Conservation (phyloP, 2,888 invertebrate genomes). For the Diarsia dahlii region DNA sequence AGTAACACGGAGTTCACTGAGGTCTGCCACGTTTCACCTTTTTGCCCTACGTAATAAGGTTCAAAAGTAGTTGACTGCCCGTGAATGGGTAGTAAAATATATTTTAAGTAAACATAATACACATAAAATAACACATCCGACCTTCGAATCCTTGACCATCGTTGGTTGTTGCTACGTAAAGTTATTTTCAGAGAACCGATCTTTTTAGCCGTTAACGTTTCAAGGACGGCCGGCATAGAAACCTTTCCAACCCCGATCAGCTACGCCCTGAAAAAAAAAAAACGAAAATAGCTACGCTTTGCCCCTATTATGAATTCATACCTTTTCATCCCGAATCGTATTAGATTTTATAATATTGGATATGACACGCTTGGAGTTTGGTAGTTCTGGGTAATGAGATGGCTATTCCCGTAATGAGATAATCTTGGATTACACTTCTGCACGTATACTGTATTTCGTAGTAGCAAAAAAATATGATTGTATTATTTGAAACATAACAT, state of each 20-base stretch:
- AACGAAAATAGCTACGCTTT: conserved; percentile 36
- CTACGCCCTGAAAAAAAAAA: neutral
- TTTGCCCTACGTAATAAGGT: too few relatives aligned
- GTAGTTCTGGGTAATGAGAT: neutral
- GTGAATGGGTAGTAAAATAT: too few relatives aligned
- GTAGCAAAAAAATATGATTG: too few relatives aligned
- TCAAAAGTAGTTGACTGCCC: too few relatives aligned
- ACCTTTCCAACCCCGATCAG: conserved; percentile 20
- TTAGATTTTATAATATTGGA: conserved; percentile 39
- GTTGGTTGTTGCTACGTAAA: neutral
- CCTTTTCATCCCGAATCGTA: conserved; percentile 22
- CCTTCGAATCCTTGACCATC: neutral
- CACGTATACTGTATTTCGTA: neutral
- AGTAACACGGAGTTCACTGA: too few relatives aligned
- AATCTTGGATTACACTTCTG: neutral
- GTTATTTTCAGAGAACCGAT: conserved; percentile 21
- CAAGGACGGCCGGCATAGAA: neutral
- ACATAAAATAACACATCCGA: neutral
- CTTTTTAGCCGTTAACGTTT: conserved; percentile 39
- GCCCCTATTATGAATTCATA: conserved; percentile 45
- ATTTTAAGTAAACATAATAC: neutral
- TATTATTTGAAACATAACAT: too few relatives aligned
- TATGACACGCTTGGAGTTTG: neutral
- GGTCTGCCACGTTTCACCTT: too few relatives aligned
- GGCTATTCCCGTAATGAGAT: neutral